Conservation (phyloP, 2,888 invertebrate species). For the Oxystoma pomonae region DNA sequence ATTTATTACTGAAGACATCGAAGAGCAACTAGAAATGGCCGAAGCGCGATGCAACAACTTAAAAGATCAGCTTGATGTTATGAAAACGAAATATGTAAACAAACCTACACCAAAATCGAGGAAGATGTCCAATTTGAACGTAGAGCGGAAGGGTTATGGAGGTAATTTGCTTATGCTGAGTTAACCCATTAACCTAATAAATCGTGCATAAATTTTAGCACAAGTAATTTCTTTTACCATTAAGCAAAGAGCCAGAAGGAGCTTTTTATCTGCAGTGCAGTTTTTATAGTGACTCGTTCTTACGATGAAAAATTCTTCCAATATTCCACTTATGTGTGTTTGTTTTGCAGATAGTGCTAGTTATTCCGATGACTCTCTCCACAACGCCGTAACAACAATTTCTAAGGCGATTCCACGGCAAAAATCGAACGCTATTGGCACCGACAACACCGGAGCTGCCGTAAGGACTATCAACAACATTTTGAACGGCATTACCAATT, state of each 20-base stretch:
- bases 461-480: constrained; percentile 44
- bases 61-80: constrained; percentile 46
- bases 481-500: constrained; percentile 42
- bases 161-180: no score
- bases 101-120: constrained; percentile 16
- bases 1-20: constrained; percentile 41
- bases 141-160: neutral
- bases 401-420: constrained; percentile 24
- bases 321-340: neutral
- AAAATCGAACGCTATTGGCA: constrained; percentile 38
- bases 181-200: no score
- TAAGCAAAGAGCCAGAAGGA: no score
- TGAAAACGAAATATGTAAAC: constrained; percentile 44
- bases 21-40: constrained; percentile 45
- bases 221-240: no score
- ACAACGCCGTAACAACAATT: neutral
- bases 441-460: constrained; percentile 41
- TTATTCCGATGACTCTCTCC: neutral
- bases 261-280: no score
- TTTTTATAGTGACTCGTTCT: neutral
- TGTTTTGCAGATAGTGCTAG: constrained; percentile 12
- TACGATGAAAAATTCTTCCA: no score
- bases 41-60: constrained; percentile 46
- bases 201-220: no score
- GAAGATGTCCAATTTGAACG: constrained; percentile 21